Percentiles rank a stretch among this genome's conserved stretches.
These are phyloP conservation scores for Pocillopora meandrina DNA, from an alignment of 92 coral and sea anemone species.

Conservation along the genomic window DNA sequence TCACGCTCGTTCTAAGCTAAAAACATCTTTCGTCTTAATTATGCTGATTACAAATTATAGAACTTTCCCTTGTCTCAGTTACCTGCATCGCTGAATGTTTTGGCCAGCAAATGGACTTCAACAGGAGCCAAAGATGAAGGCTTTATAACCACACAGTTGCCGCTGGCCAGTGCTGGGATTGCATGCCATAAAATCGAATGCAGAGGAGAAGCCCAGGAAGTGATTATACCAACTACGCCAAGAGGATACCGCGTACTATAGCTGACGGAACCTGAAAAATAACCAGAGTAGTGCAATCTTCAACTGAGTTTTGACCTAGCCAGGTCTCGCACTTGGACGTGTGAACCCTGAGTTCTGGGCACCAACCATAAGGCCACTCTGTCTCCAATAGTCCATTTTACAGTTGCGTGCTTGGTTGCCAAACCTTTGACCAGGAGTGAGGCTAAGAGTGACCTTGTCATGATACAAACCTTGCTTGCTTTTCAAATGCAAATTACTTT, in stretches of 20 bases:
- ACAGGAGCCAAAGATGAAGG: constrained; percentile 70
- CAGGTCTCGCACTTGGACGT: too few relatives aligned
- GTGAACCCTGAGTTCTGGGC: too few relatives aligned
- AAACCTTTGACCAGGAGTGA: too few relatives aligned
- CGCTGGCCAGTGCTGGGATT: constrained; percentile 67
- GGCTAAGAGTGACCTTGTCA: too few relatives aligned
- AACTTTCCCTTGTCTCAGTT: background rate
- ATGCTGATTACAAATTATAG: too few relatives aligned
- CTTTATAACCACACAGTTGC: constrained; percentile 62
- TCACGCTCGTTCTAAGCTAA: too few relatives aligned
- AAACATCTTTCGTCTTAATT: too few relatives aligned
- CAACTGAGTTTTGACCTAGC: background rate
- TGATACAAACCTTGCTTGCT: too few relatives aligned
- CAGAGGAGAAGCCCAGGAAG: constrained; percentile 64
- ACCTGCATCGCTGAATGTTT: constrained; percentile 70
- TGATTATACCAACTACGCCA: constrained; percentile 64
- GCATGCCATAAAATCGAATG: constrained; percentile 58
- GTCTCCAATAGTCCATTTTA: too few relatives aligned
- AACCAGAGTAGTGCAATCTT: background rate
- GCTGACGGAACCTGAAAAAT: constrained; percentile 46
- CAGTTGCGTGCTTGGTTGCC: too few relatives aligned
- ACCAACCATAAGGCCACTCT: too few relatives aligned
- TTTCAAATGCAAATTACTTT: too few relatives aligned
- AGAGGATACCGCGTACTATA: constrained; percentile 52
- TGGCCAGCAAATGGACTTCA: constrained; percentile 62